Evolutionary conservation across 2,797 vertebrate species (phyloP), one percentile per base, ranked within the genome.

Genomic region (Parauchenoglanis punctatus): DNA sequence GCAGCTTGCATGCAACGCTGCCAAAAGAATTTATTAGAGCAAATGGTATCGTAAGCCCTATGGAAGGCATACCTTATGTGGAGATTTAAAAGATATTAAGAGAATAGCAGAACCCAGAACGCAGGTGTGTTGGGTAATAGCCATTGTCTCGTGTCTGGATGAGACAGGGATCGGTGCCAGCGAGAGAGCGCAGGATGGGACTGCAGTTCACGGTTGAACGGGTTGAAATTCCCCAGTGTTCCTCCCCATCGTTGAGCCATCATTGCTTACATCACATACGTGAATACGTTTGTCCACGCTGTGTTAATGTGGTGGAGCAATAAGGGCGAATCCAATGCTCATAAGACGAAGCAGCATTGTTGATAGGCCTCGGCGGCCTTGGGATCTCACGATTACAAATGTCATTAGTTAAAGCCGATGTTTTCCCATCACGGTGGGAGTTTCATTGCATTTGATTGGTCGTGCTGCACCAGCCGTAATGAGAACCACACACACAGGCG

Each of bases 1-100:
- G 95, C 96, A 96, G 96, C 96, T 96, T 96, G 96, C 94, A 90
- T 92, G 93, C 93, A 91, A 88, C 92, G 88, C 93, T 96, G 96
- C 96, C 96, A 96, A 96, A 96, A 96, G 94, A 96, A 96, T 96
- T 96, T 96, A 96, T 96, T 96, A 96, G 95, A 96, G 95, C 95
- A 96, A 96, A 96, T 96, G 96, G 95, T 95, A 96, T 95, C 91
- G 95, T 96, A 96, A 96, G 95, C 96, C 95, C 96, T 95, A 95
- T 96, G 95, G 96, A 96, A 95, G 95, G 94, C 95, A 95, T 96
- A 96, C 96, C 96, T 96, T 96, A 96, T 96, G 96, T 96, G 95
- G 93, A 96, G 95, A 96, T 96, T 96, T 96, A 96, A 96, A 95
- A 95, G 95, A 96, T 96, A 96, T 96, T 96, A 96, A 94, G 94